Conservation (phyloP, 1,140 invertebrate genomes). For the Tetranychus urticae region DNA sequence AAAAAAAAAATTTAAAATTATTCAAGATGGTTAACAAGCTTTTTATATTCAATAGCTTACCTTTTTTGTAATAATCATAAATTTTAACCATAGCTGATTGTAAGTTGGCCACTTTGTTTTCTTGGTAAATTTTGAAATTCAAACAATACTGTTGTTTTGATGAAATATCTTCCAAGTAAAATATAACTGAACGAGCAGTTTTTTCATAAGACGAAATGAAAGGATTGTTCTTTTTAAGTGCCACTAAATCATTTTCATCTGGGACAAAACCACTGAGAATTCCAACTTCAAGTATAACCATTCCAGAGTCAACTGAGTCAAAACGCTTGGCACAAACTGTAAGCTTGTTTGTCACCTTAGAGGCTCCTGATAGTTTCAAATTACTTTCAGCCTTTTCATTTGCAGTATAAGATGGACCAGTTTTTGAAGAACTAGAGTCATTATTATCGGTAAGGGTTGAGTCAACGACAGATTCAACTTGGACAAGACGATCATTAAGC, state of each 20-base stretch:
- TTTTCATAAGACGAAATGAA: neutral
- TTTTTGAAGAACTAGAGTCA: neutral
- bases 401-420: neutral
- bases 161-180: slow-evolving; percentile 5
- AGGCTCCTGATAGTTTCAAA: no score
- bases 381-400: neutral
- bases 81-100: slow-evolving; percentile 7
- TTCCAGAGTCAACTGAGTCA: slow-evolving; percentile 7
- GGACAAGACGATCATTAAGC: neutral
- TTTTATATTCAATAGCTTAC: neutral
- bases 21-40: neutral
- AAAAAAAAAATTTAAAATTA: neutral
- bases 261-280: slow-evolving; percentile 19
- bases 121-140: slow-evolving; percentile 1
- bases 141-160: neutral
- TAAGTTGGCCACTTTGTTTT: slow-evolving; percentile 2
- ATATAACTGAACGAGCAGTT: neutral
- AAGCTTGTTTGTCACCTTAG: neutral
- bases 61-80: slow-evolving; percentile 9
- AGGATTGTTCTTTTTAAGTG: neutral
- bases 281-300: slow-evolving; percentile 20
- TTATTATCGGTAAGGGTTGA: neutral
- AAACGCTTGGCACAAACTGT: slow-evolving; percentile 5
- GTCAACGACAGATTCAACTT: neutral
- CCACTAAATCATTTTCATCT: slow-evolving; percentile 13